Evolutionary conservation across 30 jellyfish, hydroid and myxozoan species (phyloP).

Genomic region (Aurelia sp.): DNA sequence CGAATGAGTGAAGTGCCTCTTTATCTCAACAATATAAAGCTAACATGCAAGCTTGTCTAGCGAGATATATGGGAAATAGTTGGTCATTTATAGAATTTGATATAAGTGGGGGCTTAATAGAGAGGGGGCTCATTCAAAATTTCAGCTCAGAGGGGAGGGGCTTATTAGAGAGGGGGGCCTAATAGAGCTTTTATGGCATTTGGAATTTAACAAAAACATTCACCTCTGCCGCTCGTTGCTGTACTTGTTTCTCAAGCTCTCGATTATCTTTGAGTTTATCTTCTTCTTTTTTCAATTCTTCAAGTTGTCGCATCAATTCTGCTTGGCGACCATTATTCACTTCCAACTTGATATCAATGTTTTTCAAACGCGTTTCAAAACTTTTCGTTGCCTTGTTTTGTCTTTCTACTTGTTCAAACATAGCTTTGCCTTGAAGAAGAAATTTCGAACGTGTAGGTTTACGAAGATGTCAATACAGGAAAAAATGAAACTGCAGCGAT

Average conservation of each 20-base stretch:
- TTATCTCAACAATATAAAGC: too few relatives aligned
- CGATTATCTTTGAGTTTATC: conserved; percentile 14
- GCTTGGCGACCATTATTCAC: conserved; percentile 47
- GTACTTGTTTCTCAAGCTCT: conserved; percentile 39
- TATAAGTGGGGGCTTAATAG: too few relatives aligned
- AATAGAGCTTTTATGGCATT: too few relatives aligned
- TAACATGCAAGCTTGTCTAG: too few relatives aligned
- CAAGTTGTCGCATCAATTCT: conserved; percentile 45
- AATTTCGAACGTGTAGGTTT: background rate
- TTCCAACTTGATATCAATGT: conserved; percentile 17
- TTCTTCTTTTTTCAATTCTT: conserved; percentile 31
- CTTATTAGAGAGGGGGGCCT: too few relatives aligned
- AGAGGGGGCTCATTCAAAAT: too few relatives aligned
- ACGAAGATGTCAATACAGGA: background rate
- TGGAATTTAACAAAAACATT: background rate
- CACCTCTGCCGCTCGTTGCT: conserved; percentile 55
- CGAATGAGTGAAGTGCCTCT: too few relatives aligned
- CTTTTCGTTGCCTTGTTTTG: conserved; percentile 41
- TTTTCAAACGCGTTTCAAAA: conserved; percentile 22
- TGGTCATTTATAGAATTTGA: too few relatives aligned
- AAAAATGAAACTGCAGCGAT: background rate
- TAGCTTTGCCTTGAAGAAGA: background rate
- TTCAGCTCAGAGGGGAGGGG: too few relatives aligned
- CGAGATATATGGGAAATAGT: too few relatives aligned
- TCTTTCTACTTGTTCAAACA: conserved; percentile 14